Percentiles rank a stretch among this genome's conserved stretches.
phyloP scores from a whole-genome alignment of 2,888 invertebrate species.

The Latrodectus hesperus region DNA sequence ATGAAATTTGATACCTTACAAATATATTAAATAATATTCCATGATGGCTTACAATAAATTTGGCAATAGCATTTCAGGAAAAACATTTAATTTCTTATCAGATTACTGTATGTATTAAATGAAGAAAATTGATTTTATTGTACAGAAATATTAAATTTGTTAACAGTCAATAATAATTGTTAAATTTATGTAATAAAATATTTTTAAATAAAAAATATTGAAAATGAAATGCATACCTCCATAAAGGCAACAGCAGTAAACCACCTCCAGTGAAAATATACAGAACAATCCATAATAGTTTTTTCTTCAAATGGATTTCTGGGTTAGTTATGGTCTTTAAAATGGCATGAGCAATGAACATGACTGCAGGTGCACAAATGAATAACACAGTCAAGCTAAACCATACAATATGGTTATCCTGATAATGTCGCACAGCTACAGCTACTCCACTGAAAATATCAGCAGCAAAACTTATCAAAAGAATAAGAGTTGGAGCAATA shows the following conservation, averaged over 20 bases:
- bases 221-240: slow-evolving; percentile 39
- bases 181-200: not conserved
- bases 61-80: no score
- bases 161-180: no score
- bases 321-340: slow-evolving; percentile 42
- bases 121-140: no score
- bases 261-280: slow-evolving; percentile 62
- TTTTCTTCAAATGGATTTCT: slow-evolving; percentile 46
- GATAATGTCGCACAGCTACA: slow-evolving; percentile 60
- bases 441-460: slow-evolving; percentile 67
- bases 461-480: slow-evolving; percentile 64
- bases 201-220: not conserved
- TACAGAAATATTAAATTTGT: no score
- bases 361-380: slow-evolving; percentile 65
- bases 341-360: slow-evolving; percentile 65
- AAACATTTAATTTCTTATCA: no score
- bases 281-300: slow-evolving; percentile 59
- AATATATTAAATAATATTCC: no score
- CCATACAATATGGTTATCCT: slow-evolving; percentile 62
- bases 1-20: no score
- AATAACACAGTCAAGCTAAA: slow-evolving; percentile 62
- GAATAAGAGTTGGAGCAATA: slow-evolving; percentile 57
- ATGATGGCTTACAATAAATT: no score
- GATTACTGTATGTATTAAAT: no score
- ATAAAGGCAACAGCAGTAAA: slow-evolving; percentile 62